Percentiles rank a stretch among this genome's conserved stretches.
These are phyloP conservation scores for Aporophyla nigra DNA, from an alignment of 2,888 invertebrate species.

Conservation along the genomic window DNA sequence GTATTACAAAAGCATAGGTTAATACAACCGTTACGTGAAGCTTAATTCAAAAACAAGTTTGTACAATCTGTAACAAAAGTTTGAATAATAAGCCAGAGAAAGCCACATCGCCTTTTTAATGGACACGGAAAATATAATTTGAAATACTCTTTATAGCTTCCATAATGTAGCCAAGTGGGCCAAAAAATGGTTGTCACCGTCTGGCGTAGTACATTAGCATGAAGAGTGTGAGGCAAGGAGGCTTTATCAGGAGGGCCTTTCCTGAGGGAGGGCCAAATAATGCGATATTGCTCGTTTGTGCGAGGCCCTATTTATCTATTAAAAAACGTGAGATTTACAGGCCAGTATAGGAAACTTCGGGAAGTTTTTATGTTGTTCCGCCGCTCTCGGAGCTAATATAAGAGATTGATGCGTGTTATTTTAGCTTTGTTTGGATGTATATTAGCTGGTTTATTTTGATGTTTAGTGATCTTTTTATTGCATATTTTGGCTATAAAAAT, in stretches of 20 bases:
- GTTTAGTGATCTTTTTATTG: slow-evolving; percentile 62
- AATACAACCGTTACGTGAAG: slow-evolving; percentile 62
- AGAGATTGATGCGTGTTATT: slow-evolving; percentile 88
- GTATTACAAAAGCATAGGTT: slow-evolving; percentile 68
- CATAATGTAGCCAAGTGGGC: slow-evolving; percentile 91
- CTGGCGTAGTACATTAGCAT: slow-evolving; percentile 90
- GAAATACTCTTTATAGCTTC: slow-evolving; percentile 89
- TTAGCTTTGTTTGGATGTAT: slow-evolving; percentile 76
- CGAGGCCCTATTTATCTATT: slow-evolving; percentile 91
- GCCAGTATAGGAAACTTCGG: slow-evolving; percentile 87
- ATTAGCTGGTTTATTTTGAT: slow-evolving; percentile 71
- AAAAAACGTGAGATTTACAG: slow-evolving; percentile 90
- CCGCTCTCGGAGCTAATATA: slow-evolving; percentile 85
- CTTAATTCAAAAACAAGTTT: slow-evolving; percentile 65
- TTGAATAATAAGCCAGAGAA: slow-evolving; percentile 80
- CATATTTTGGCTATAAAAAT: slow-evolving; percentile 55
- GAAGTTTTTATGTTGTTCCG: slow-evolving; percentile 89
- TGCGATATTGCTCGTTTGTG: slow-evolving; percentile 91
- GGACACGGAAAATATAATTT: slow-evolving; percentile 90
- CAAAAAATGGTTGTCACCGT: slow-evolving; percentile 91
- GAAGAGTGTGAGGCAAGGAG: slow-evolving; percentile 90
- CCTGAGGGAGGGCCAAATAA: slow-evolving; percentile 91
- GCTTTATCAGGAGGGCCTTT: slow-evolving; percentile 90
- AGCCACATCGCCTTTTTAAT: slow-evolving; percentile 88
- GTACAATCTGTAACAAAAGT: slow-evolving; percentile 73